Evolutionary conservation across 2,888 invertebrate species (phyloP).

Genomic region (Ichneumon xanthorius): DNA sequence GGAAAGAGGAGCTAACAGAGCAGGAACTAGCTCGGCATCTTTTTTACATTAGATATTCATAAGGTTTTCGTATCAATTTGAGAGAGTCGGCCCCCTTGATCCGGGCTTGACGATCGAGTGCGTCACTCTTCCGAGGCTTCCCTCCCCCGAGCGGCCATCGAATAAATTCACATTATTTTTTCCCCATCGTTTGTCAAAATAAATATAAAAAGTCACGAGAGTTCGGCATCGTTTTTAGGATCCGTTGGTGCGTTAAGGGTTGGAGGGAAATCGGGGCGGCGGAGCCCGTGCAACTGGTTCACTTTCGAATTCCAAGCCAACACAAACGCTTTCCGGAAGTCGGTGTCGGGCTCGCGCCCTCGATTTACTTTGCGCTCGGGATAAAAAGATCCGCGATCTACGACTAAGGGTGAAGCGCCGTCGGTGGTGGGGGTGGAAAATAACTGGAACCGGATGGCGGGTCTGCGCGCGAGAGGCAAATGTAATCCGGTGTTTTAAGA

Average conservation of each 20-base stretch:
- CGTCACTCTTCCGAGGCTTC: background rate
- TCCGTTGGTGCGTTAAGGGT: background rate
- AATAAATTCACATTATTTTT: conserved; percentile 39
- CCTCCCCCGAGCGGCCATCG: background rate
- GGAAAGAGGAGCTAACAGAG: conserved; percentile 18
- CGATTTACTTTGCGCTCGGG: conserved; percentile 32
- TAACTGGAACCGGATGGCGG: background rate
- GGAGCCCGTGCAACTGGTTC: background rate
- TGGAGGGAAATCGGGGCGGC: background rate
- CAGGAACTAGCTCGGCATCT: conserved; percentile 24
- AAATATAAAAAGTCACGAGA: background rate
- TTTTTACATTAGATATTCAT: conserved; percentile 61
- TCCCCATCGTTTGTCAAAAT: conserved; percentile 23
- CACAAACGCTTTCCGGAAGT: background rate
- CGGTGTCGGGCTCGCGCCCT: conserved; percentile 16
- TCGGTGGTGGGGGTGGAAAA: conserved; percentile 5
- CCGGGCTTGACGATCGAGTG: conserved; percentile 10
- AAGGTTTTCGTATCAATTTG: conserved; percentile 52
- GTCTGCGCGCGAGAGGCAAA: background rate
- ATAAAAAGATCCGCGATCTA: conserved; percentile 32
- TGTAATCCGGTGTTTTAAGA: background rate
- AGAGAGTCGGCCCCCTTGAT: conserved; percentile 17
- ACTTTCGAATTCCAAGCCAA: background rate
- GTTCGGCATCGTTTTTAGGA: background rate
- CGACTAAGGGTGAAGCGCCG: background rate